These are phyloP conservation scores for Thaumatotibia leucotreta DNA, from an alignment of 1,140 invertebrate species.

Conservation along the genomic window DNA sequence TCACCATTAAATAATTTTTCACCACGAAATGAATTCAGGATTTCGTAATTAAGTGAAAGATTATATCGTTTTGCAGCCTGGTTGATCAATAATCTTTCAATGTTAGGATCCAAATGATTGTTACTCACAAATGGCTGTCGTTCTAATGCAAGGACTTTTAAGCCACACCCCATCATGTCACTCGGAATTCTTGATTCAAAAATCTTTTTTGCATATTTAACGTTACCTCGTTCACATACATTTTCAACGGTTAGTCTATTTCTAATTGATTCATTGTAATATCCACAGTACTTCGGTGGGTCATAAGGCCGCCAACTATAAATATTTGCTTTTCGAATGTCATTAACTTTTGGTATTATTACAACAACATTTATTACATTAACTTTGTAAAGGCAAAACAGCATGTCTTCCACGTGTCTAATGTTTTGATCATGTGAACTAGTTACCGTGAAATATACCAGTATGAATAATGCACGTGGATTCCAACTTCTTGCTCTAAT, in stretches of 20 bases:
- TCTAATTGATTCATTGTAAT: constrained; percentile 47
- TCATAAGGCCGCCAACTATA: constrained; percentile 62
- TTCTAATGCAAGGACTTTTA: constrained; percentile 49
- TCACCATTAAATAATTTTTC: constrained; percentile 43
- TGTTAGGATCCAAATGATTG: constrained; percentile 35
- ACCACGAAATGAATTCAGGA: constrained; percentile 53
- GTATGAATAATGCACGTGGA: constrained; percentile 49
- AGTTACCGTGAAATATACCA: constrained; percentile 38
- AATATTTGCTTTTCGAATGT: constrained; percentile 38
- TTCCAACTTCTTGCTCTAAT: constrained; percentile 52
- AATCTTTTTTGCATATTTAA: constrained; percentile 30
- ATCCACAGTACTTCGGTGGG: constrained; percentile 59
- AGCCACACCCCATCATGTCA: constrained; percentile 47
- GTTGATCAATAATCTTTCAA: constrained; percentile 48
- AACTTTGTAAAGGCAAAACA: constrained; percentile 46
- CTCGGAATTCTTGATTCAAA: constrained; percentile 47
- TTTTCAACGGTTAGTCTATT: constrained; percentile 41
- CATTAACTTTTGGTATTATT: constrained; percentile 33
- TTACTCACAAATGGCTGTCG: constrained; percentile 56
- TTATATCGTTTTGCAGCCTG: constrained; percentile 36
- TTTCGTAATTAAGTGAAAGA: constrained; percentile 37
- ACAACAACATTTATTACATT: constrained; percentile 52
- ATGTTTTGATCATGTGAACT: constrained; percentile 21
- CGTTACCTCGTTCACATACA: constrained; percentile 38
- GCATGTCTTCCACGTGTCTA: constrained; percentile 38